Conservation (phyloP, 1,140 invertebrate species). For the Subanguina moxae region DNA sequence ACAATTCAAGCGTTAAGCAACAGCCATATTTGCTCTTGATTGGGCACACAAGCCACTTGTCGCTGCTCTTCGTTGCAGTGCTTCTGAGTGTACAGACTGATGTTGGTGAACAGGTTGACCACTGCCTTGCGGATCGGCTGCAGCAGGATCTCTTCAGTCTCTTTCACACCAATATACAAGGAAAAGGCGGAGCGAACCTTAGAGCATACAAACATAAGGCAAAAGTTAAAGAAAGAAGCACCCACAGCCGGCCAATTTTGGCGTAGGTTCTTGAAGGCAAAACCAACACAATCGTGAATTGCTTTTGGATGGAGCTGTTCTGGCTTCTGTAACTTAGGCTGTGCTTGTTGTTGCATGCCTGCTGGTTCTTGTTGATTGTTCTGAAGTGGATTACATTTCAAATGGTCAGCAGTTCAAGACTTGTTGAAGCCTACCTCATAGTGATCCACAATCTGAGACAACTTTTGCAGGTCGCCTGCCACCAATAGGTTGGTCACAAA, state of each 20-base stretch:
- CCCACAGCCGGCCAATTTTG: constrained; percentile 49
- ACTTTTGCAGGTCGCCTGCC: neutral
- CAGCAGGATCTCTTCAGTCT: constrained; percentile 56
- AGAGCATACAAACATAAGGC: constrained; percentile 2
- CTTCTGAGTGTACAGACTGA: constrained; percentile 43
- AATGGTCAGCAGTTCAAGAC: no score
- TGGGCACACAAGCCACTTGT: constrained; percentile 52
- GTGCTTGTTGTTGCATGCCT: neutral
- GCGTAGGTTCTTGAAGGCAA: constrained; percentile 47
- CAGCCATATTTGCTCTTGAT: constrained; percentile 54
- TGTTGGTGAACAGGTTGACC: constrained; percentile 39
- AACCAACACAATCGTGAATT: constrained; percentile 34
- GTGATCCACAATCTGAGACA: neutral
- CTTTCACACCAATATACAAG: constrained; percentile 53
- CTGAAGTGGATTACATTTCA: neutral
- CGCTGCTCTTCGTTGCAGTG: constrained; percentile 46
- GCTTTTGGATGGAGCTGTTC: constrained; percentile 36
- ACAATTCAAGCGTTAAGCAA: constrained; percentile 41
- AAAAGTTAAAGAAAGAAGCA: neutral
- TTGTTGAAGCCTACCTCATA: neutral
- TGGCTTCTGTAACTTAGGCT: neutral
- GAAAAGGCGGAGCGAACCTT: constrained; percentile 47
- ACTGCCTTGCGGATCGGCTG: constrained; percentile 50
- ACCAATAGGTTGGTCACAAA: constrained; percentile 35
- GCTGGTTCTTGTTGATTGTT: neutral